Evolutionary conservation across 1,140 invertebrate genomes (phyloP).

Genomic region (Probaryconus sp.): DNA sequence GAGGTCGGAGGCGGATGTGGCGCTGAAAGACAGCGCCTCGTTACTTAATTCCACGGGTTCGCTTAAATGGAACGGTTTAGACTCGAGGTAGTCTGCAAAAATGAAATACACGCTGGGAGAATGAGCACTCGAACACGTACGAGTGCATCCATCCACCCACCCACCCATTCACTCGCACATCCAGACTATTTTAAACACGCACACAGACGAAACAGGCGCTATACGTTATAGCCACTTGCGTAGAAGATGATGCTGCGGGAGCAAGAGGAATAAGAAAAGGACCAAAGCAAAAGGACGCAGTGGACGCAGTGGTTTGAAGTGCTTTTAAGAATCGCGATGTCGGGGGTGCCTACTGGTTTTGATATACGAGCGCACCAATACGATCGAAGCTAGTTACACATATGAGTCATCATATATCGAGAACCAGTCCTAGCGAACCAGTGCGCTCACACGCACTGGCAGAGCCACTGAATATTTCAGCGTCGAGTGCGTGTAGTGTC

Average conservation of each 20-base stretch:
- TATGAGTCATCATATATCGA: slow-evolving; percentile 70
- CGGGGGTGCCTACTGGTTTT: slow-evolving; percentile 78
- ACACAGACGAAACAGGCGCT: neutral
- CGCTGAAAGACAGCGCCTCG: slow-evolving; percentile 72
- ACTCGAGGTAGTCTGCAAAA: slow-evolving; percentile 73
- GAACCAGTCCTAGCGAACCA: slow-evolving; percentile 68
- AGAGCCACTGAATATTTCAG: slow-evolving; percentile 61
- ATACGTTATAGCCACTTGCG: slow-evolving; percentile 24
- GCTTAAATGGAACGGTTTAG: slow-evolving; percentile 74
- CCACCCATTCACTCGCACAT: slow-evolving; percentile 38
- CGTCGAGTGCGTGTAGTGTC: slow-evolving; percentile 58
- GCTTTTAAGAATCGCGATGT: slow-evolving; percentile 68
- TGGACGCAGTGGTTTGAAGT: slow-evolving; percentile 56
- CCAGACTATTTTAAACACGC: no score
- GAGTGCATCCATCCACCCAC: slow-evolving; percentile 44
- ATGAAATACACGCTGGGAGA: slow-evolving; percentile 67
- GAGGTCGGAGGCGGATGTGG: slow-evolving; percentile 67
- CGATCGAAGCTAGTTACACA: slow-evolving; percentile 69
- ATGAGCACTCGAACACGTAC: slow-evolving; percentile 39
- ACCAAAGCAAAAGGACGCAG: slow-evolving; percentile 9
- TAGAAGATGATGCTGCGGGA: slow-evolving; percentile 7
- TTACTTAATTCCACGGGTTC: slow-evolving; percentile 73
- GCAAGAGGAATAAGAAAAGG: slow-evolving; percentile 1
- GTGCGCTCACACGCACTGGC: slow-evolving; percentile 30
- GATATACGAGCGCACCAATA: slow-evolving; percentile 76